These are phyloP conservation scores for Naja naja DNA, from an alignment of 2,113 vertebrate species.

Conservation along the genomic window DNA sequence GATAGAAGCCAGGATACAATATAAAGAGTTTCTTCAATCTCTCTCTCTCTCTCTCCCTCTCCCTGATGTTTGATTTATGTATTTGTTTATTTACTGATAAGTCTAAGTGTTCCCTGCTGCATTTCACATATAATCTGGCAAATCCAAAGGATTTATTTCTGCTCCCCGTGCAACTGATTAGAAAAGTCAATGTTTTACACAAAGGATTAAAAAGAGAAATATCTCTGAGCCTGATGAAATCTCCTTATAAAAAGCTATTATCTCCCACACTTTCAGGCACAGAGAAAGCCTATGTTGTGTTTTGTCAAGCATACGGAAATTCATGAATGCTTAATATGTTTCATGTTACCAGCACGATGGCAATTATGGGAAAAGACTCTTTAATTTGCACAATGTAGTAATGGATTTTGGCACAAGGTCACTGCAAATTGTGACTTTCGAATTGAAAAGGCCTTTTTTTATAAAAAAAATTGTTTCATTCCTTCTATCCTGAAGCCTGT, in stretches of 20 bases:
- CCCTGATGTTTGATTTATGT: constrained; percentile 43
- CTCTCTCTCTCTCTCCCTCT: neutral
- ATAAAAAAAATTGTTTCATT: neutral
- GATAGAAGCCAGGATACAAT: constrained; percentile 47
- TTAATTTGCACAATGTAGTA: constrained; percentile 30
- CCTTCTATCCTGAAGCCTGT: neutral
- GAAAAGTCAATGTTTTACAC: constrained; percentile 67
- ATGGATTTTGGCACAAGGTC: constrained; percentile 10
- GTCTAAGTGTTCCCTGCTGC: constrained; percentile 50
- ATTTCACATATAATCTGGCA: constrained; percentile 67
- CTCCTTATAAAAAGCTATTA: constrained; percentile 44
- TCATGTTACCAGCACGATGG: constrained; percentile 23
- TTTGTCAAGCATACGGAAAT: constrained; percentile 22
- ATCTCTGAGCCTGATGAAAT: constrained; percentile 52
- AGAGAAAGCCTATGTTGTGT: neutral
- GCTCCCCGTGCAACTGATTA: constrained; percentile 62
- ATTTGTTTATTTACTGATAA: constrained; percentile 65
- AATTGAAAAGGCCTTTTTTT: neutral
- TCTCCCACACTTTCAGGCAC: constrained; percentile 12
- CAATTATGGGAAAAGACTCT: constrained; percentile 35
- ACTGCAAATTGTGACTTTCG: constrained; percentile 1
- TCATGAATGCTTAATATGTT: constrained; percentile 5
- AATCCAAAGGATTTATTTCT: constrained; percentile 69
- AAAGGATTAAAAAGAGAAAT: constrained; percentile 67
- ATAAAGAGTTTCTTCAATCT: constrained; percentile 1